Evolutionary conservation across 2,113 vertebrate species (phyloP).

Genomic region (Peucedramus taeniatus): DNA sequence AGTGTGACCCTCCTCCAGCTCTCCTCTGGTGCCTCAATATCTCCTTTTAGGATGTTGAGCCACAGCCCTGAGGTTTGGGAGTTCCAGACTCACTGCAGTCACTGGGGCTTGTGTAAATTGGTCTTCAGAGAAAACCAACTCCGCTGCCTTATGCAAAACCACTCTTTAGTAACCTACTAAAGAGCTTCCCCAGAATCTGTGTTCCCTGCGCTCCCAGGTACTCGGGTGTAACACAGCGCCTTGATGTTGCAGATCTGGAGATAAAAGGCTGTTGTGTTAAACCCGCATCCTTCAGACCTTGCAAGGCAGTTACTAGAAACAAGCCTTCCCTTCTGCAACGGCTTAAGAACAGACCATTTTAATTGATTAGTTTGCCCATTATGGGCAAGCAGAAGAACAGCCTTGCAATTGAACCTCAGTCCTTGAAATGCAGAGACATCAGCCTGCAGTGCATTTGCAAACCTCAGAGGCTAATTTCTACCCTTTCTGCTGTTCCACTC

Average conservation of each 20-base stretch:
- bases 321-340: neutral
- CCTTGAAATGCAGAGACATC: neutral
- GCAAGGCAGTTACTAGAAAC: neutral
- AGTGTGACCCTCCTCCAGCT: neutral
- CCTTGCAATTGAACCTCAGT: neutral
- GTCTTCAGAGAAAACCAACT: constrained; percentile 59
- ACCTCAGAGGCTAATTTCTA: constrained; percentile 33
- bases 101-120: constrained; percentile 62
- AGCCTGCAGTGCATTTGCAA: constrained; percentile 20
- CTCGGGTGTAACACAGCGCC: neutral
- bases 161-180: constrained; percentile 52
- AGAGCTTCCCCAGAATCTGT: neutral
- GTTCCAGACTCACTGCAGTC: constrained; percentile 4
- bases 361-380: constrained; percentile 12
- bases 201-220: neutral
- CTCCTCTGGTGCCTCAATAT: neutral
- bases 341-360: neutral
- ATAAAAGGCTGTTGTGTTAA: neutral
- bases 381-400: neutral
- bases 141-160: constrained; percentile 19
- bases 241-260: neutral
- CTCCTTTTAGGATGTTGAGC: neutral
- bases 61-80: constrained; percentile 33
- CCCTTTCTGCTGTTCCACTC: constrained; percentile 2
- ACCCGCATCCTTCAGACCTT: neutral